phyloP scores from a whole-genome alignment of 2,113 vertebrate species.

The Oriolus oriolus region DNA sequence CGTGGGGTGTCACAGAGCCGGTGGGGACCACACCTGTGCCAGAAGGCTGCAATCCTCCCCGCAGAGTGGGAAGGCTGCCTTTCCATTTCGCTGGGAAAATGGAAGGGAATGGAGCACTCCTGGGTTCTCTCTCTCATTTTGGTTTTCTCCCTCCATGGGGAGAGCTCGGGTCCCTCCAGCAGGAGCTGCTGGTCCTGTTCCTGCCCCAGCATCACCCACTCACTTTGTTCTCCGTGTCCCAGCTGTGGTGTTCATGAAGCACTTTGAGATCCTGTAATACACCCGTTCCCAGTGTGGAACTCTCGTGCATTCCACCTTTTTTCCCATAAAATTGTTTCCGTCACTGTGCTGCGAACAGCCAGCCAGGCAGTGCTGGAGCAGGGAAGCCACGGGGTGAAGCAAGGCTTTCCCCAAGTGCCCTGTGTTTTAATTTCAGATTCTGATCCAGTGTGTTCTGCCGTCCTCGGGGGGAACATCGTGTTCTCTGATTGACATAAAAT shows the following conservation, averaged over 20 bases:
- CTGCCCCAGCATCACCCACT: neutral
- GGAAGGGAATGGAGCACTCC: accelerated
- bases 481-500: neutral
- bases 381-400: neutral
- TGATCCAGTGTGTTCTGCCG: accelerated
- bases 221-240: neutral
- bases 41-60: neutral
- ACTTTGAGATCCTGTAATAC: neutral
- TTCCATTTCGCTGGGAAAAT: accelerated
- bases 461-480: neutral
- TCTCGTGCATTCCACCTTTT: accelerated
- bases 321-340: neutral
- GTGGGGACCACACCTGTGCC: neutral
- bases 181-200: neutral
- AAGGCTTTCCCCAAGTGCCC: neutral
- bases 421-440: neutral
- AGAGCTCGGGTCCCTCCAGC: accelerated
- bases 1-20: accelerated
- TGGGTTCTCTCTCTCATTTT: accelerated
- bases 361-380: neutral
- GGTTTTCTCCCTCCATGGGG: accelerated
- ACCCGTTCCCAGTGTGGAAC: neutral
- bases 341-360: accelerated
- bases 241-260: neutral
- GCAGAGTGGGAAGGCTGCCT: accelerated